Base-by-base conservation (phyloP, 2,797 vertebrate genomes). In the Ciconia nigra region DNA sequence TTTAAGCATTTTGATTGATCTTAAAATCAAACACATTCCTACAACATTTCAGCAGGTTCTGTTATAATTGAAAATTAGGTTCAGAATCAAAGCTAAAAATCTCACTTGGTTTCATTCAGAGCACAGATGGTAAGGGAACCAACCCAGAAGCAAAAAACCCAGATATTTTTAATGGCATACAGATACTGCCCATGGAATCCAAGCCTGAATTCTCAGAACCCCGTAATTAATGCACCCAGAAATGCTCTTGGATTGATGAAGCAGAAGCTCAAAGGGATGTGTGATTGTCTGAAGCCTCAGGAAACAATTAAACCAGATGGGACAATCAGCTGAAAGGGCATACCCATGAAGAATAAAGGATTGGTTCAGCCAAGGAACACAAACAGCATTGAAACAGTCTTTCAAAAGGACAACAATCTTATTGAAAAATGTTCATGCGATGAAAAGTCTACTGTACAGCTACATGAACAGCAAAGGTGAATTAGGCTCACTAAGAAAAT, bases 251-350 rank as follows among this genome's bases (percentile, higher is more conserved):
- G 41, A 61, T 31, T 69, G 72, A 89, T 72, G 90, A 94, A 90
- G 49, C 58, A 93, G 83, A 90, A 79, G 19, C 59, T 91, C 66
- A 61, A 83, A 83, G 81, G 73, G 62, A 61, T 67, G 33, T 73
- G 39, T 63, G 49, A 84, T 65, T 76, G 28, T 69, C 62, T 81
- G 62, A 93, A 71, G 29, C 55, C 54, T 92, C 7, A 1, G 73
- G 66, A 94, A 96, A 95, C 47, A 87, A 83, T 69, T 81, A 81
- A 89, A 87, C n/a, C 73, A 93, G 83, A 87, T 52, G 73, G 77
- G 21, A 93, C 39, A 58, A 83, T 37, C 51, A 87, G 31, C 66
- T 62, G 70, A 54, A 88, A 89, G 93, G 80, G 73, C 0, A 1
- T 69, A 69, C 9, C 42, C 62, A 22, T 8, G 52, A 91, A 77